Conservation (phyloP, 2,113 vertebrate genomes). For the Pituophis catenifer region DNA sequence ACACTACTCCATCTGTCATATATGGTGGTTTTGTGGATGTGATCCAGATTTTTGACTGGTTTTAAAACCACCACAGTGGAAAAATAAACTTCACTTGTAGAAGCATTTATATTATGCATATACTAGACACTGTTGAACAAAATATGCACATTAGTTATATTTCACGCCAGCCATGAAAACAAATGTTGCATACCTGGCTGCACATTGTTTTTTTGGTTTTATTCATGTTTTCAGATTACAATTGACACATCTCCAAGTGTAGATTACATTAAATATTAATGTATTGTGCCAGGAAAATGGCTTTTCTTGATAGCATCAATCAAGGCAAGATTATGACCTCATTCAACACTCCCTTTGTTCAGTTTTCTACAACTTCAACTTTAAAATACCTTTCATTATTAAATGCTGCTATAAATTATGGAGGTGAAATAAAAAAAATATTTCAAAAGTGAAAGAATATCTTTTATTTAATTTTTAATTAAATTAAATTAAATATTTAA, state of each 20-base stretch:
- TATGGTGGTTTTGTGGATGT: not conserved
- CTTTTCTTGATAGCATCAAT: slow-evolving; percentile 51
- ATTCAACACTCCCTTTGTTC: slow-evolving; percentile 49
- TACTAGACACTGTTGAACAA: slow-evolving; percentile 38
- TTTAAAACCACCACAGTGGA: not conserved
- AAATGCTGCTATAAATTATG: slow-evolving; percentile 37
- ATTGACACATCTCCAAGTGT: slow-evolving; percentile 31
- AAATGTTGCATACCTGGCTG: not conserved
- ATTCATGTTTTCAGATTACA: slow-evolving; percentile 31
- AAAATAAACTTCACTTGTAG: not conserved
- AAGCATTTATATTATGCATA: slow-evolving; percentile 3
- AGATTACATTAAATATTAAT: slow-evolving; percentile 63
- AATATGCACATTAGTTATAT: slow-evolving; percentile 27
- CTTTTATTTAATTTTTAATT: too few species aligned
- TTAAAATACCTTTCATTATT: slow-evolving; percentile 51
- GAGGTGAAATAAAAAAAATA: slow-evolving; percentile 32
- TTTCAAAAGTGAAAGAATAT: slow-evolving; percentile 54
- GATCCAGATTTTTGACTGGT: not conserved
- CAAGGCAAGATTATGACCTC: slow-evolving; percentile 33
- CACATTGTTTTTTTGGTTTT: slow-evolving; percentile 1
- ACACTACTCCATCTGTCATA: not conserved
- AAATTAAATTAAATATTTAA: slow-evolving; percentile 44
- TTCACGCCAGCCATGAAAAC: not conserved
- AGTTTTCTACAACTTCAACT: slow-evolving; percentile 57
- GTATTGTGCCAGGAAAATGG: slow-evolving; percentile 42